These are phyloP conservation scores for Aphidius gifuensis DNA, from an alignment of 1,140 invertebrate species.

Conservation along the genomic window DNA sequence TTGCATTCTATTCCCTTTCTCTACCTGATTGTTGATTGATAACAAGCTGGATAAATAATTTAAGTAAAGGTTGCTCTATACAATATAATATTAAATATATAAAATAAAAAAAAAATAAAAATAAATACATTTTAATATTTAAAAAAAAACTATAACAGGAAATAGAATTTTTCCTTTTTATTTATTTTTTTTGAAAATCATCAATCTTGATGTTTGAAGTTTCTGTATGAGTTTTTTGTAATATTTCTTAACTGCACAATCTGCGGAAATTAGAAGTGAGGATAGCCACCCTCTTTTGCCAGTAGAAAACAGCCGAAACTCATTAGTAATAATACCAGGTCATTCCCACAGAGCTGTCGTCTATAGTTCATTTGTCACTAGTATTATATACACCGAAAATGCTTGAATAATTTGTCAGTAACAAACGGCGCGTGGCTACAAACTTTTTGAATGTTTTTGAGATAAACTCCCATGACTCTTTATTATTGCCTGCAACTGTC, in stretches of 20 bases:
- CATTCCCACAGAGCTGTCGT: conserved; percentile 23
- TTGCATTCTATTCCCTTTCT: conserved; percentile 17
- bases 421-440: conserved; percentile 3
- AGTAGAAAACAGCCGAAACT: conserved; percentile 27
- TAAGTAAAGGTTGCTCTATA: not conserved
- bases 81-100: not conserved
- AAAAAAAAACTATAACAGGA: not conserved
- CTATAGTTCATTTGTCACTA: conserved; percentile 23
- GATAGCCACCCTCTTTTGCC: not conserved
- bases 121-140: not conserved
- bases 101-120: conserved; percentile 1
- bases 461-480: not conserved
- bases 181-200: conserved; percentile 3
- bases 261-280: conserved; percentile 23
- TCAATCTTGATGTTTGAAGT: conserved; percentile 12
- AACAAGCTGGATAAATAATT: conserved; percentile 15
- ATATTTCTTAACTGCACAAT: conserved; percentile 19
- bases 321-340: conserved; percentile 24
- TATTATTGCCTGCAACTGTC: too few relatives aligned
- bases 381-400: conserved; percentile 10
- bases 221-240: conserved; percentile 9
- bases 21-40: conserved; percentile 5
- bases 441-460: not conserved
- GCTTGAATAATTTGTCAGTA: conserved; percentile 21
- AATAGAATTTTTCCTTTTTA: conserved; percentile 15